Base-by-base conservation (phyloP, 2,797 vertebrate genomes). In the Spinus olivaceus region DNA sequence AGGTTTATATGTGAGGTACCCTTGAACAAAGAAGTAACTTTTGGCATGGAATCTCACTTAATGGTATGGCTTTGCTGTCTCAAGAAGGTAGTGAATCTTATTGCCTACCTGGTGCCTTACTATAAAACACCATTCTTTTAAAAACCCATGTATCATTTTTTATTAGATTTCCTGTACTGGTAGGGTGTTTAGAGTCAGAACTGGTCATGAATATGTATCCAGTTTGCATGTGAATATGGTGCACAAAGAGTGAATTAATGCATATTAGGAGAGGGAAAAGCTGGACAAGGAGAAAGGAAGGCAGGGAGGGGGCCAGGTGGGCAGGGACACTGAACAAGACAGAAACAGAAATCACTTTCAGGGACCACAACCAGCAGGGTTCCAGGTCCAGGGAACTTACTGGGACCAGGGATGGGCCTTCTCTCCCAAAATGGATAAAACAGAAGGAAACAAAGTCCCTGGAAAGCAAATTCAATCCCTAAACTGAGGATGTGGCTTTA, bases 221-320 rank as follows among this genome's bases (percentile, higher is more conserved):
- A 80, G 10, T 46, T 72, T 76, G 10, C 28, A 44, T 0, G 0
- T 57, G 50, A 61, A 61, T 64, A 41, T 22, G 33, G 32, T 63
- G 3, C 17, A 47, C 12, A 64, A 54, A 51, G 42, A 88, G 24
- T 8, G 9, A 78, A 59, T 72, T 41, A 88, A 82, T 59, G 8
- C 3, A 16, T 37, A 7, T 30, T 32, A 60, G 61, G 33, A 57
- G 42, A 82, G 5, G 10, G 18, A 63, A 24, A 22, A 64, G 13
- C 13, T 56, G 18, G 47, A 59, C 44, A 57, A 59, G 28, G 23
- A 82, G 39, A 47, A 72, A 77, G 9, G 3, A 72, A 77, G 9
- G 3, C 11, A 17, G 6, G 5, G 25, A 2, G 3, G 0, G 5
- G 6, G 2, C 0, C 5, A 1, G 14, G 12, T 2, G 18, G 4